Evolutionary conservation across 2,113 vertebrate species (phyloP), one percentile per base, ranked within the genome.

Genomic region (Chlorodrepanis virens): DNA sequence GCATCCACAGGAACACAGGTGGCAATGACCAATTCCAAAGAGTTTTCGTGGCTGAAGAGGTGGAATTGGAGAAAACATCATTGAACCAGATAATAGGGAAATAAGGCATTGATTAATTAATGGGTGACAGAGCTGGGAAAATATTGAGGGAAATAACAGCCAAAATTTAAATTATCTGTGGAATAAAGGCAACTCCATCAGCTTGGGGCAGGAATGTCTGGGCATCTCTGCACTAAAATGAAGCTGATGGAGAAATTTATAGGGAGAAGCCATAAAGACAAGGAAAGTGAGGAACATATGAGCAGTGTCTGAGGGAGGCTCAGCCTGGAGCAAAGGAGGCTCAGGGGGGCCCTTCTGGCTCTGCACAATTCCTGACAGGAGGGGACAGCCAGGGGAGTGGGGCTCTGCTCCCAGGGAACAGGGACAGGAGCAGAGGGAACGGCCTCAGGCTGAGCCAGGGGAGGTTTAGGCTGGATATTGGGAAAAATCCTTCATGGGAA

Each of bases 311-410:
- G 47, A 69, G 54, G 47, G 70, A 59, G 25, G 63, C 29, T 53
- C 54, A 83, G 29, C 21, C 47, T 61, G 1, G 5, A 76, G n/a
- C 4, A 69, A 76, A 76, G 29, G 17, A 61, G 40, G 4, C n/a
- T 76, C 31, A 27, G 63, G 22, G 39, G n/a, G 29, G 3, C 6
- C 8, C 10, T 49, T 35, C 1, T 47, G 10, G 16, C 16, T 49
- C 60, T 60, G 1, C 31, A 14, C 17, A 83, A 6, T 25, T 61
- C 40, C n/a, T 42, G 54, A 22, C 21, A 61, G 40, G 29, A 89
- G n/a, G 9, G 21, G 1, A 8, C 24, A 61, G 29, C 33, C 0
- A 0, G 6, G 20, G 9, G 9, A 8, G 4, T 61, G 0, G 0
- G 29, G 54, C 11, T 76, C 11, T 54, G 47, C n/a, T 76, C 54